Evolutionary conservation across 2,797 vertebrate species (phyloP).

Genomic region (Cossypha niveicapilla): DNA sequence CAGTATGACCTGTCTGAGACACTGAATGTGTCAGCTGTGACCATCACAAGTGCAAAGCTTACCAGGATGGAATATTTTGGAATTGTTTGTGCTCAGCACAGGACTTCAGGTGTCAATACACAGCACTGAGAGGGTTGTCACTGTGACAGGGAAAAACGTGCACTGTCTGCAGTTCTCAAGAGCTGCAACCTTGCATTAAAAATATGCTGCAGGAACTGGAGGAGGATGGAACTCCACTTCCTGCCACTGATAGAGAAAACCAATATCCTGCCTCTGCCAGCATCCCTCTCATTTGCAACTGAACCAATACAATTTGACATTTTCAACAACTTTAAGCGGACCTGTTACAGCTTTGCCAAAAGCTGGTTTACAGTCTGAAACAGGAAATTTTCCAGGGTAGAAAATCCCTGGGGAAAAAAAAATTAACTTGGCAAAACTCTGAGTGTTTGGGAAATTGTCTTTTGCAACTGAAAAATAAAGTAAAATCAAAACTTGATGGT

Average conservation of each 20-base stretch:
- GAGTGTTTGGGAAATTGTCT: neutral
- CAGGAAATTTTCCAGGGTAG: neutral
- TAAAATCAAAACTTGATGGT: neutral
- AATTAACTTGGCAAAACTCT: neutral
- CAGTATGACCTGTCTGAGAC: neutral
- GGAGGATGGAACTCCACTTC: neutral
- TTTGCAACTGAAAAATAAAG: neutral
- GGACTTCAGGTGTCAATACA: neutral
- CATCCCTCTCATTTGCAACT: neutral
- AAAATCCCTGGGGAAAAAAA: neutral
- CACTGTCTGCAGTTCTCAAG: neutral
- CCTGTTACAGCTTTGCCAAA: neutral
- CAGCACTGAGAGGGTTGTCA: neutral
- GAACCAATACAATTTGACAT: neutral
- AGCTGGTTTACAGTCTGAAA: neutral
- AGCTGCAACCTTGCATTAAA: neutral
- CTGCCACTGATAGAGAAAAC: fast-evolving
- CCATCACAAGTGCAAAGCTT: neutral
- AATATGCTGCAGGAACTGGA: neutral
- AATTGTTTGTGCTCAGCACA: neutral
- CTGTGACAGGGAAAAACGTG: fast-evolving
- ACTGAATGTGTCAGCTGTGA: neutral
- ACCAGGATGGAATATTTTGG: neutral
- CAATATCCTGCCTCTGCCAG: neutral
- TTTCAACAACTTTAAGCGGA: neutral